phyloP scores from a whole-genome alignment of 2,888 invertebrate genomes.

The Hydriomena furcata region DNA sequence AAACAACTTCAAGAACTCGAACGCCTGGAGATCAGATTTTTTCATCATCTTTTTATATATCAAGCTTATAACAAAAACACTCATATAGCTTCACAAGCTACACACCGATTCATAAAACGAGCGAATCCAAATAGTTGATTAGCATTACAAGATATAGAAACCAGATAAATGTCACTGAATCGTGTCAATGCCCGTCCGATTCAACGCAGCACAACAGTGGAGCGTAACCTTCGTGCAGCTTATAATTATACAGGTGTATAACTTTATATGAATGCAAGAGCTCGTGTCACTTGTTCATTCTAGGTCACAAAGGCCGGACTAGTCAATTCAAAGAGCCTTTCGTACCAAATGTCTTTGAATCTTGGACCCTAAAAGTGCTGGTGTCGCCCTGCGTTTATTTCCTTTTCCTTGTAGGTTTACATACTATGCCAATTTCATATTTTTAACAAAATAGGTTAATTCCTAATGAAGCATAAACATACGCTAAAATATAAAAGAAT shows the following conservation, averaged over 20 bases:
- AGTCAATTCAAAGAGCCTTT: too few species aligned
- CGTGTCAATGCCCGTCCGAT: constrained; percentile 28
- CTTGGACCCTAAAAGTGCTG: too few species aligned
- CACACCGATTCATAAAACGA: constrained; percentile 11
- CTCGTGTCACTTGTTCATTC: background rate
- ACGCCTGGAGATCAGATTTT: too few species aligned
- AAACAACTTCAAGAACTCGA: too few species aligned
- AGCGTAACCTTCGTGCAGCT: constrained; percentile 22
- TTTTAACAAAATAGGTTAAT: too few species aligned
- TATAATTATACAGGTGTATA: background rate
- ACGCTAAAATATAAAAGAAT: too few species aligned
- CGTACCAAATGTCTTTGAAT: too few species aligned
- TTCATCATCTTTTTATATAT: background rate
- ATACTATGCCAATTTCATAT: too few species aligned
- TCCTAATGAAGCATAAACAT: too few species aligned
- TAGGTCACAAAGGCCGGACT: background rate
- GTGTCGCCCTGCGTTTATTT: too few species aligned
- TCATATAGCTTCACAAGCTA: background rate
- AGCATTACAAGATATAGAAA: constrained; percentile 30
- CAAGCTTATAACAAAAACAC: constrained; percentile 2
- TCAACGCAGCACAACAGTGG: constrained; percentile 18
- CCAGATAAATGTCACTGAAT: constrained; percentile 29
- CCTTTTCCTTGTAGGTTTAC: too few species aligned
- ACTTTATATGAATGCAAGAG: background rate
- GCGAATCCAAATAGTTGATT: constrained; percentile 22